Percentiles rank a stretch among this genome's conserved stretches.
Conservation (phyloP, 2,113 vertebrate species). For the Octodon degus region DNA sequence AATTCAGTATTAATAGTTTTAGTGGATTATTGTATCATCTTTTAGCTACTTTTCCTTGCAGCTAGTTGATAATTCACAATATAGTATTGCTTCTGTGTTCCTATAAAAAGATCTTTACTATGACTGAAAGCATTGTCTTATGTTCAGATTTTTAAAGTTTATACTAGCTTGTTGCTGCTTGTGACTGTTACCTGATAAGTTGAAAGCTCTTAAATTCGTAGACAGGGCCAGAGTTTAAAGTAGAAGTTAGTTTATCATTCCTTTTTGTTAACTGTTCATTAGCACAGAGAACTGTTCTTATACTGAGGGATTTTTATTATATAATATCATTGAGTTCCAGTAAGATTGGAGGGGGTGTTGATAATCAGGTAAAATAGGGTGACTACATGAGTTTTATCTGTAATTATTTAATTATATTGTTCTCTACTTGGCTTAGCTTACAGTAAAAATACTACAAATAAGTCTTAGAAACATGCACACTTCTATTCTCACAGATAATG, state of each 20-base stretch:
- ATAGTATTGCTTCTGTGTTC: not conserved
- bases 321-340: conserved; percentile 2
- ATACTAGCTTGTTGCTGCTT: conserved; percentile 29
- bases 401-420: conserved; percentile 49
- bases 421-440: conserved; percentile 27
- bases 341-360: not conserved
- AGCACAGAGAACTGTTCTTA: conserved; percentile 25
- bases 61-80: not conserved
- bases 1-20: conserved; percentile 3
- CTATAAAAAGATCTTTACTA: conserved; percentile 17
- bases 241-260: conserved; percentile 19
- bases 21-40: not conserved
- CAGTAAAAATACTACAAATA: conserved; percentile 34
- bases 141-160: conserved; percentile 2
- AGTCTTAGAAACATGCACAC: not conserved
- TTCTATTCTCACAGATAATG: not conserved
- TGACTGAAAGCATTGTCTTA: not conserved
- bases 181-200: not conserved
- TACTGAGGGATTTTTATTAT: conserved; percentile 58
- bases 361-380: conserved; percentile 44
- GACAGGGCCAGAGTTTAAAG: not conserved
- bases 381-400: not conserved
- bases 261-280: conserved; percentile 40
- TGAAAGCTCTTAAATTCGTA: conserved; percentile 48
- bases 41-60: conserved; percentile 1